Evolutionary conservation across 1,140 invertebrate genomes (phyloP), one percentile per base, ranked within the genome.

Genomic region (Hestina assimilis): DNA sequence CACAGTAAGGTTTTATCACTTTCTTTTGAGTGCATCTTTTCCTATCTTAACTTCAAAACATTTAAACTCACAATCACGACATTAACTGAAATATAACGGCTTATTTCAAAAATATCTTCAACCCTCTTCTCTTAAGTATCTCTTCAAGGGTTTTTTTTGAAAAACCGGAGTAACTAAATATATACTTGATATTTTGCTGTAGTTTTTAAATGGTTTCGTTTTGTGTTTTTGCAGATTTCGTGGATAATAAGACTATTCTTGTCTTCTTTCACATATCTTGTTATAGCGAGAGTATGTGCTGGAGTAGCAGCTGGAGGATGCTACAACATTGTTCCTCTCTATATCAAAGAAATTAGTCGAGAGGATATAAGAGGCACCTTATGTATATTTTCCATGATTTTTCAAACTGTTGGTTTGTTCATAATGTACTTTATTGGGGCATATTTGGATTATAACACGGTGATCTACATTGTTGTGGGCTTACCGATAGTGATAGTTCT

Each of bases 401-500:
- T 55, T 9, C 28, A 46, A 26, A 46, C 29, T 11, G 24, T 42
- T n/a, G 67, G 67, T 12, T 21, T 63, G 11, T 29, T 70, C 0
- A 15, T 87, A 2, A 88, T 89, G 52, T 55, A 55, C 19, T 21
- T 46, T 4, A 35, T 55, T 15, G 52, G 52, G 5, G 42, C 52
- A 1, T 55, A 46, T 28, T 31, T 55, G 19, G 23, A 38, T 24
- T 55, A 46, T 46, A 35, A 19, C n/a, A 46, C 61, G 0, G 60
- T 74, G 8, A 33, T 67, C 15, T 71, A 58, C 45, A 60, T 69
- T 2, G 41, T 57, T 2, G 40, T 69, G 1, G 33, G 41, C 1
- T 31, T 78, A 6, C 65, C 72, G 0, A 20, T 71, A 4, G 1
- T 66, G 0, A 40, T 23, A 6, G 40, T 38, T 17, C 9, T 52